phyloP scores from a whole-genome alignment of 2,888 invertebrate genomes.

The Pocota personata region DNA sequence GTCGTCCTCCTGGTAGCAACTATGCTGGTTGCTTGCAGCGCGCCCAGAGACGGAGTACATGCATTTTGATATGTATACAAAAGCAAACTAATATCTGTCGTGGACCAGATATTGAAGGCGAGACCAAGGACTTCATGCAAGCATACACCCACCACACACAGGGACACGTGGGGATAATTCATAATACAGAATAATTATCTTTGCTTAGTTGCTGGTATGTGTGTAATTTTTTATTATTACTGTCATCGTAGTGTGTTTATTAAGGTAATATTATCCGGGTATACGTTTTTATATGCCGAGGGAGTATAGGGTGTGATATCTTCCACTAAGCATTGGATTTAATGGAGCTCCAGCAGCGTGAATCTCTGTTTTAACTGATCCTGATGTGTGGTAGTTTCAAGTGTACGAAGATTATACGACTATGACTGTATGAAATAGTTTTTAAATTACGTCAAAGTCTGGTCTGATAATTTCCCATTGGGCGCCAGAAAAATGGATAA shows the following conservation, averaged over 20 bases:
- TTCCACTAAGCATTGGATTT: slow-evolving; percentile 28
- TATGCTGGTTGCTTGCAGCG: neutral
- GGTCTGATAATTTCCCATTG: neutral
- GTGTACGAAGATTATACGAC: neutral
- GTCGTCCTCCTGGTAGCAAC: neutral
- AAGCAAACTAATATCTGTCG: slow-evolving; percentile 46
- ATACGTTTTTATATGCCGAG: slow-evolving; percentile 31
- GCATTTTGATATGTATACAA: slow-evolving; percentile 12
- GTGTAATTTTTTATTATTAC: slow-evolving; percentile 69
- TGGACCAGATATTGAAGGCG: slow-evolving; percentile 40
- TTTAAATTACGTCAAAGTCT: neutral
- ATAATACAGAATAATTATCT: slow-evolving; percentile 67
- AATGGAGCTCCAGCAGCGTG: slow-evolving; percentile 21
- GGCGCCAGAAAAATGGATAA: neutral
- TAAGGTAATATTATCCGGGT: slow-evolving; percentile 44
- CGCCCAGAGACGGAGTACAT: slow-evolving; percentile 1
- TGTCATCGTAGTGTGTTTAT: slow-evolving; percentile 49
- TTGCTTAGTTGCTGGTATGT: slow-evolving; percentile 43
- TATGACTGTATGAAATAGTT: neutral
- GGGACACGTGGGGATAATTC: slow-evolving; percentile 52
- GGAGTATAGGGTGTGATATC: slow-evolving; percentile 6
- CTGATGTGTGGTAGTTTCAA: neutral
- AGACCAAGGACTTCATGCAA: neutral
- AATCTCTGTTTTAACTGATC: slow-evolving; percentile 28
- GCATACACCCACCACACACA: neutral